These are phyloP conservation scores for Crotalus helleri DNA, from an alignment of 2,113 vertebrate genomes.

Conservation along the genomic window DNA sequence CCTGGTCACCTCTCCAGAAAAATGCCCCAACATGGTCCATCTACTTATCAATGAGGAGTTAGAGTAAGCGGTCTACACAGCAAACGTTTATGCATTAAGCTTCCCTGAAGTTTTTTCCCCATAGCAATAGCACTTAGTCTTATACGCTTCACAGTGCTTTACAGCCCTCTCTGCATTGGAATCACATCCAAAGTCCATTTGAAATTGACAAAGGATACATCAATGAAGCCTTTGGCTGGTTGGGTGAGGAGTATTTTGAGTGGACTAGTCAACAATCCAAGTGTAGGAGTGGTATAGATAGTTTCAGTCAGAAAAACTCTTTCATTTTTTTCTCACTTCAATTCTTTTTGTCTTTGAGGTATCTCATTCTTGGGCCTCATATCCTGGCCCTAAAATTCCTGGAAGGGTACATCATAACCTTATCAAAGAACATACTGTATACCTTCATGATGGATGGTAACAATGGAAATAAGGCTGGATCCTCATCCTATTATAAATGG, in stretches of 20 bases:
- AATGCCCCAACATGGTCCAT: not conserved
- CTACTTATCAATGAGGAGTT: not conserved
- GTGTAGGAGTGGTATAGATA: not conserved
- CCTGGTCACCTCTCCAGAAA: not conserved
- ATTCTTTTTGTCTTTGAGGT: not conserved
- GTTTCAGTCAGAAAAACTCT: not conserved
- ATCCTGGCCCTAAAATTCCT: not conserved
- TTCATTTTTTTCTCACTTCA: not conserved
- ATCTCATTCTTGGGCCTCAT: not conserved
- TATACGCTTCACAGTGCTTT: too few relatives aligned
- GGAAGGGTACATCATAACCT: not conserved
- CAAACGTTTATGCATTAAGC: not conserved
- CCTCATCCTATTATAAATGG: not conserved
- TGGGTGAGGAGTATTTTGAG: not conserved
- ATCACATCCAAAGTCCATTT: not conserved
- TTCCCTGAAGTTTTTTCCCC: not conserved
- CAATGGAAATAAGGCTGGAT: not conserved
- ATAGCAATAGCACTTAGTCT: not conserved
- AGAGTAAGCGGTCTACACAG: not conserved
- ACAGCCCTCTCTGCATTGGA: not conserved
- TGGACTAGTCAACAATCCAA: not conserved
- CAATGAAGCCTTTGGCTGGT: not conserved
- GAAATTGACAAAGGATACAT: not conserved
- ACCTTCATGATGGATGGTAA: not conserved
- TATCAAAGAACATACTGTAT: not conserved